Percentiles rank a stretch among this genome's conserved stretches.
phyloP scores from a whole-genome alignment of 2,113 vertebrate genomes.

The Clarias batrachus region DNA sequence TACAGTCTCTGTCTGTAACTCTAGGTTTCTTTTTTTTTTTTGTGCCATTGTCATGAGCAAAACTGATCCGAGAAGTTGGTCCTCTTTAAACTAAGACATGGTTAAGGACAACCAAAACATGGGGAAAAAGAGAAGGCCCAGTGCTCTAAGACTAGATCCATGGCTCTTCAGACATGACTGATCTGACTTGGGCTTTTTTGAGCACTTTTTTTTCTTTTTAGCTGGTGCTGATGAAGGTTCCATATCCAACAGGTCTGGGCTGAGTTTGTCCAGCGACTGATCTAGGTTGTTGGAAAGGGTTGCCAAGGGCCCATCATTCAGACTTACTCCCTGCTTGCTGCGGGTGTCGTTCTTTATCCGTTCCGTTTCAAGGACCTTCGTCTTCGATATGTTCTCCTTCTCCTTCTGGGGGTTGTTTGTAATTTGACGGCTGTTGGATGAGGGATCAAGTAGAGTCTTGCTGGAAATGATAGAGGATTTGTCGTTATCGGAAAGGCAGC shows the following conservation, averaged over 20 bases:
- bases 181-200: constrained; percentile 91
- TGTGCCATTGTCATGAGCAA: constrained; percentile 75
- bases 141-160: constrained; percentile 61
- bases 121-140: constrained; percentile 64
- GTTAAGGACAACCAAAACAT: constrained; percentile 71
- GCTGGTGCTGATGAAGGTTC: constrained; percentile 85
- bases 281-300: constrained; percentile 87
- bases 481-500: constrained; percentile 86
- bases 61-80: constrained; percentile 60
- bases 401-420: constrained; percentile 86
- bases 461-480: constrained; percentile 89
- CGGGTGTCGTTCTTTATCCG: constrained; percentile 84
- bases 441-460: constrained; percentile 75
- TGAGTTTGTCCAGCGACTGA: constrained; percentile 80
- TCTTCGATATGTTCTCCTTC: constrained; percentile 90
- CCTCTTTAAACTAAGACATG: constrained; percentile 72
- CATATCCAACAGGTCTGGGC: constrained; percentile 82
- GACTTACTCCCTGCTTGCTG: constrained; percentile 81
- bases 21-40: constrained; percentile 62
- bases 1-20: constrained; percentile 64
- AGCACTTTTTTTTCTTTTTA: constrained; percentile 93
- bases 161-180: constrained; percentile 83
- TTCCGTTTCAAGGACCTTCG: constrained; percentile 79
- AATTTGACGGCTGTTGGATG: constrained; percentile 81
- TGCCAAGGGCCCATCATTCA: constrained; percentile 89